These are phyloP conservation scores for Oophaga pumilio DNA, from an alignment of 2,113 vertebrate species.

Conservation along the genomic window DNA sequence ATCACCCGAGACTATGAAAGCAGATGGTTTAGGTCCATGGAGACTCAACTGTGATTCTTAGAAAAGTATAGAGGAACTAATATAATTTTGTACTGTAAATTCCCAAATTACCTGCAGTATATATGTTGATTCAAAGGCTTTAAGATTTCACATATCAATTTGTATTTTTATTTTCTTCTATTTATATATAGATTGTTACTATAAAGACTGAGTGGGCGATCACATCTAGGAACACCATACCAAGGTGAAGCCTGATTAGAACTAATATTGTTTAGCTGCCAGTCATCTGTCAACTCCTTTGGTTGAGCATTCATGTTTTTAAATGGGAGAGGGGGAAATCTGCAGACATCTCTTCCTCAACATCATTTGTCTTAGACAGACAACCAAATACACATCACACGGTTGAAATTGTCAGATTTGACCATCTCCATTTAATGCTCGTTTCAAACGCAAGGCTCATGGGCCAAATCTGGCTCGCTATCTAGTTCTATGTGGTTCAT, in stretches of 20 bases:
- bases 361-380: too few species aligned
- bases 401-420: too few species aligned
- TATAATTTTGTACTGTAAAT: not conserved
- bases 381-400: too few species aligned
- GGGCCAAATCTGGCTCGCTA: too few species aligned
- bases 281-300: too few species aligned
- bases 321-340: too few species aligned
- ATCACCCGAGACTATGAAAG: constrained; percentile 7
- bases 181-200: not conserved
- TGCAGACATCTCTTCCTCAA: too few species aligned
- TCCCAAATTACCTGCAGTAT: not conserved
- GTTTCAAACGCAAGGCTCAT: too few species aligned
- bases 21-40: not conserved
- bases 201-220: not conserved
- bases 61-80: constrained; percentile 10
- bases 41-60: constrained; percentile 11
- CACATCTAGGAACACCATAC: not conserved
- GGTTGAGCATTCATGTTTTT: too few species aligned
- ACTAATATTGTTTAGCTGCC: too few species aligned
- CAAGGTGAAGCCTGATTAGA: not conserved
- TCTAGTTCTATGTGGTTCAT: too few species aligned
- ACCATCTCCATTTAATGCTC: too few species aligned
- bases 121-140: constrained; percentile 18
- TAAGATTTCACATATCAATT: not conserved
- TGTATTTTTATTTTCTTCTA: not conserved